Evolutionary conservation across 2,888 invertebrate genomes (phyloP).

Genomic region (Meteorus cinctellus): DNA sequence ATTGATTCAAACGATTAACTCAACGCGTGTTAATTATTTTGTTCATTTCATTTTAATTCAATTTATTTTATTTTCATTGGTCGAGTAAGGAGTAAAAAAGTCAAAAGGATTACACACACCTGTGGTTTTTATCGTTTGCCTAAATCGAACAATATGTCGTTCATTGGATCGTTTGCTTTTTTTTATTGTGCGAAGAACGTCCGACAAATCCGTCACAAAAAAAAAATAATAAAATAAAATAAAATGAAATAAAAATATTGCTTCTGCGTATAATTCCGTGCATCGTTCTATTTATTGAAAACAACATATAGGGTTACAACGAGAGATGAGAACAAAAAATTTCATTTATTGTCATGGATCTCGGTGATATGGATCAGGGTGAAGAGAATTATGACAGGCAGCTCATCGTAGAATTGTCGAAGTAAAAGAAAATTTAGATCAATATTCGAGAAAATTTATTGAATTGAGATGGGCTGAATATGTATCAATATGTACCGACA

Average conservation of each 20-base stretch:
- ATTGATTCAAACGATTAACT: background rate
- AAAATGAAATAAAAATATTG: background rate
- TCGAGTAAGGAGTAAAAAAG: background rate
- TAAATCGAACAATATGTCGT: slow-evolving; percentile 10
- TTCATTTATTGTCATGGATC: background rate
- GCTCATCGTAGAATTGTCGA: background rate
- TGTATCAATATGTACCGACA: background rate
- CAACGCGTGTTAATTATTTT: too few species aligned
- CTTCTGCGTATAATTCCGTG: background rate
- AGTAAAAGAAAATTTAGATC: background rate
- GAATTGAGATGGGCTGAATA: background rate
- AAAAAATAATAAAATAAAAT: slow-evolving; percentile 19
- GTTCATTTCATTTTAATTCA: background rate
- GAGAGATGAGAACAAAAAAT: background rate
- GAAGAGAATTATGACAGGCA: background rate
- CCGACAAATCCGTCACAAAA: slow-evolving; percentile 19
- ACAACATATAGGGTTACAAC: background rate
- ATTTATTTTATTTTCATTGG: background rate
- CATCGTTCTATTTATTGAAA: slow-evolving; percentile 14
- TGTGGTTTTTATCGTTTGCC: slow-evolving; percentile 13
- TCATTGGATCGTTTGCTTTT: slow-evolving; percentile 2
- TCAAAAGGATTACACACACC: background rate
- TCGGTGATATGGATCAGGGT: background rate
- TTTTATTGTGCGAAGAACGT: slow-evolving; percentile 25
- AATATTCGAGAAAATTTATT: background rate